Base-by-base conservation (phyloP, 1,140 invertebrate genomes). In the Drosophila subpulchrella region DNA sequence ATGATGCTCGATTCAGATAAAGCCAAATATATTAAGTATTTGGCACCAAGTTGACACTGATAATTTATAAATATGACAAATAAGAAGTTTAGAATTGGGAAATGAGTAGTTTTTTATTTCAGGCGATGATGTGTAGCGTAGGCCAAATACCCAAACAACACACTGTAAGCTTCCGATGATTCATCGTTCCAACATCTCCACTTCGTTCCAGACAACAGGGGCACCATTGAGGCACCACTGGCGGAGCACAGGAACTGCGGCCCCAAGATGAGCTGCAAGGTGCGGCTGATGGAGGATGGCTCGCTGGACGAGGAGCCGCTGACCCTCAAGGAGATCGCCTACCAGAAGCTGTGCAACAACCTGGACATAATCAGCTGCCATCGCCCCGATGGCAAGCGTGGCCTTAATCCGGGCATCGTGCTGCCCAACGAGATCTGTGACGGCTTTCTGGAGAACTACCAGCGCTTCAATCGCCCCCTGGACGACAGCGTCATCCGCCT, bases 401-500 rank as follows among this genome's bases (percentile, higher is more conserved):
- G 47, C 32, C 39, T 92, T 6, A 89, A 90, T 24, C n/a, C 78
- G 3, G 81, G 79, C 48, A 86, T 90, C 59, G 71, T 90, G 10
- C 50, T 89, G 93, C 59, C 83, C 74, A 66, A 91, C 94, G 36
- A 93, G 91, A 62, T 92, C 93, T 75, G 95, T 94, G 41, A 84
- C 96, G 38, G 93, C 93, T 66, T 93, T 96, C 44, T 96, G 95
- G 7, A 94, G 94, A 74, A 96, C 95, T 92, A 95, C 96, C 94
- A 94, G 68, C 93, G 93, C 24, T 93, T 94, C 72, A 75, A 82
- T 7, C 74, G 91, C 4, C 93, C 93, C 12, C 86, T 95, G 7
- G 94, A 95, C 80, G 95, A 96, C 74, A 93, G 93, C 57, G 95
- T 97, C 75, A 94, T 96, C 5, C 94, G 95, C 68, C 93, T 97